Evolutionary conservation across 2,888 invertebrate genomes (phyloP).

Genomic region (Calameuta pallipes): DNA sequence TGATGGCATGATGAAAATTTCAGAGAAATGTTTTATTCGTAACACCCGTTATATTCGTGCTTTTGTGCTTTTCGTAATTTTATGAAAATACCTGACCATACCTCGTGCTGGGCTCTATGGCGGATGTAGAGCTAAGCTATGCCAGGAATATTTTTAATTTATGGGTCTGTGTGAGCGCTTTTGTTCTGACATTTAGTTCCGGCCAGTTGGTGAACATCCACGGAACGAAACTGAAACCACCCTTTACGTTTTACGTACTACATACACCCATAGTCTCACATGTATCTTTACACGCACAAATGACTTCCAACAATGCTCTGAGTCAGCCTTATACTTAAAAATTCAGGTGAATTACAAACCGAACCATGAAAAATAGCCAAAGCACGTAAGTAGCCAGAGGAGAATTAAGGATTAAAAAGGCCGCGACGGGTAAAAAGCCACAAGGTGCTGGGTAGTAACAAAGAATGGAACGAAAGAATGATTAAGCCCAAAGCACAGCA

Average conservation of each 20-base stretch:
- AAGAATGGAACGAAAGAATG: not conserved
- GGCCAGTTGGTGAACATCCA: conserved; percentile 50
- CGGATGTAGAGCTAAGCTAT: not conserved
- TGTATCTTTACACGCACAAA: not conserved
- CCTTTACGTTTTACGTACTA: not conserved
- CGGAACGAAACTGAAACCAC: conserved; percentile 28
- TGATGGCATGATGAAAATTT: too few relatives aligned
- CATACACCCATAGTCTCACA: not conserved
- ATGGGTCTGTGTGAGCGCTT: conserved; percentile 20
- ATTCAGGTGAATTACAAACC: not conserved
- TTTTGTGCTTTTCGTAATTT: too few relatives aligned
- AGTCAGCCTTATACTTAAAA: not conserved
- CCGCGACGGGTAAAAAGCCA: conserved; percentile 18
- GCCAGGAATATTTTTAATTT: conserved; percentile 43
- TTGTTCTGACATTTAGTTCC: conserved; percentile 46
- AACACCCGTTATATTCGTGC: too few relatives aligned
- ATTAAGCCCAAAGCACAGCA: not conserved
- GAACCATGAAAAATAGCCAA: conserved; percentile 27
- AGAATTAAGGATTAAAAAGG: conserved; percentile 44
- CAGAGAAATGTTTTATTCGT: too few relatives aligned
- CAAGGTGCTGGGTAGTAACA: conserved; percentile 4
- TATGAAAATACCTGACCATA: too few relatives aligned
- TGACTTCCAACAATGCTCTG: not conserved
- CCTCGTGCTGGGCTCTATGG: too few relatives aligned
- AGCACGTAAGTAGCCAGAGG: conserved; percentile 23